Evolutionary conservation across 2,113 vertebrate genomes (phyloP).

Genomic region (Puntigrus tetrazona): DNA sequence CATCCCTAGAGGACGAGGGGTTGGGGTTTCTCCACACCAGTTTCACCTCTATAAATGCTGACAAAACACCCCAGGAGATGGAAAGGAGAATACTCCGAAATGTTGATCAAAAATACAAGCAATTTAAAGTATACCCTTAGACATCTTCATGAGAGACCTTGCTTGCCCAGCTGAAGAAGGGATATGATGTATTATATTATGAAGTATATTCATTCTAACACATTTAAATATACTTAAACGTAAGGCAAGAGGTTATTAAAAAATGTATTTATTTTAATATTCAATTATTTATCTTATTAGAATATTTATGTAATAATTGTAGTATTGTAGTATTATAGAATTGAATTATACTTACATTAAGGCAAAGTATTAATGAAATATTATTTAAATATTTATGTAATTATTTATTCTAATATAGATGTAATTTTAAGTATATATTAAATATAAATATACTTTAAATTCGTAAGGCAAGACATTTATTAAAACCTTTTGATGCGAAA

Average conservation of each 20-base stretch:
- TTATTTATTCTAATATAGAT: neutral
- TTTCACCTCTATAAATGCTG: neutral
- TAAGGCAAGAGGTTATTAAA: neutral
- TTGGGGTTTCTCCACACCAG: neutral
- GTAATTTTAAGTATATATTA: neutral
- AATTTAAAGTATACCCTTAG: neutral
- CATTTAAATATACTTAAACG: neutral
- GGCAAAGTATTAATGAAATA: neutral
- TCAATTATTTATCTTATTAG: too few relatives aligned
- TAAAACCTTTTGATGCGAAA: neutral
- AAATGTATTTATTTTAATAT: neutral
- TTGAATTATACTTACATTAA: neutral
- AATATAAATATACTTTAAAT: neutral
- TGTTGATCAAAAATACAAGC: conserved; percentile 7
- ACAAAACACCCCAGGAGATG: neutral
- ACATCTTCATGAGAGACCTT: neutral
- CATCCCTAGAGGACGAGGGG: neutral
- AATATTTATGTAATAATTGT: too few relatives aligned
- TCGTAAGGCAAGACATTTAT: neutral
- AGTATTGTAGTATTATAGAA: too few relatives aligned
- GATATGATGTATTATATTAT: neutral
- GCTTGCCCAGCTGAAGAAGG: neutral
- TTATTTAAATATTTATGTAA: neutral
- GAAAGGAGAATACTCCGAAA: neutral
- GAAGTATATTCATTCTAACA: neutral